Conservation (phyloP, 2,113 vertebrate genomes). For the Grammomys surdaster region DNA sequence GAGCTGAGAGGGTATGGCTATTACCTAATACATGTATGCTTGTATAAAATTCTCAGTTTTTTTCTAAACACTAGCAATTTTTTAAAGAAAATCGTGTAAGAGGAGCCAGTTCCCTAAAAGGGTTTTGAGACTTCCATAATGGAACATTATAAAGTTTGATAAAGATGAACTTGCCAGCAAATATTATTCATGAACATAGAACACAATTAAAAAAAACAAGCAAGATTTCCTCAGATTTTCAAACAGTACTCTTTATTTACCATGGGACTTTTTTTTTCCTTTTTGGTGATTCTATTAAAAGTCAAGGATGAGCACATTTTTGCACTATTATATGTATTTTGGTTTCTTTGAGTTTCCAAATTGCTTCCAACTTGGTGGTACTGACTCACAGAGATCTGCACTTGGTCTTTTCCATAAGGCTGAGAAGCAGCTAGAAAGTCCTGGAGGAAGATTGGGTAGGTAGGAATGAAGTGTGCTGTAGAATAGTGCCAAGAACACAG, state of each 20-base stretch:
- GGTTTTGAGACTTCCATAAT: neutral
- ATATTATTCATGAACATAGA: neutral
- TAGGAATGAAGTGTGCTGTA: neutral
- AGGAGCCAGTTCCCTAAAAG: neutral
- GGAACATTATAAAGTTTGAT: neutral
- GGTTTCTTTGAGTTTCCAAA: neutral
- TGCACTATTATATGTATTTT: neutral
- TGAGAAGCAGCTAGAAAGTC: neutral
- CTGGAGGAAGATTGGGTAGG: neutral
- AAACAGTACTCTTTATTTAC: neutral
- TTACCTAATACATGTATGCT: neutral
- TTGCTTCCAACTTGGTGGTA: neutral
- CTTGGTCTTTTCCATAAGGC: neutral
- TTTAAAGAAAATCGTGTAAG: neutral
- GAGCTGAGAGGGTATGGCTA: neutral
- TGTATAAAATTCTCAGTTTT: neutral
- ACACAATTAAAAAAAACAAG: neutral
- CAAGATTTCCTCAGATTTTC: neutral
- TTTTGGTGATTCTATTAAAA: slow-evolving; percentile 11
- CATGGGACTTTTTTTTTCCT: too few relatives aligned
- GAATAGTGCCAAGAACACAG: neutral
- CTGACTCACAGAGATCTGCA: neutral
- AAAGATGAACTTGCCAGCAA: neutral
- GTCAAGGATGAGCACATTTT: neutral
- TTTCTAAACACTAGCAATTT: neutral